Evolutionary conservation across 2,113 vertebrate genomes (phyloP).

Genomic region (Galbula dea): DNA sequence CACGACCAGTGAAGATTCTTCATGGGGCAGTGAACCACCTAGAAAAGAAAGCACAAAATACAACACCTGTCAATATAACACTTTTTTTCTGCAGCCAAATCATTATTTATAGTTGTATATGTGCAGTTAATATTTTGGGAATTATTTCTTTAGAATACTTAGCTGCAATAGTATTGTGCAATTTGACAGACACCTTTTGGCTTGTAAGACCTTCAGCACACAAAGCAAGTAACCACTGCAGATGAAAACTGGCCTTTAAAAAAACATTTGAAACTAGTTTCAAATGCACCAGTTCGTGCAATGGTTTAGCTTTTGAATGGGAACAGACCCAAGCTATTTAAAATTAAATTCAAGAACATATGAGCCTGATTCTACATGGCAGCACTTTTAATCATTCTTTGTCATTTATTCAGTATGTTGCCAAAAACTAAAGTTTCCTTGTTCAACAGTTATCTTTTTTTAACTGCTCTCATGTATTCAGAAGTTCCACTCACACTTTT

Average conservation of each 20-base stretch:
- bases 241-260: neutral
- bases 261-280: neutral
- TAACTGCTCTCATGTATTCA: neutral
- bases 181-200: neutral
- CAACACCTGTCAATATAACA: conserved; percentile 6
- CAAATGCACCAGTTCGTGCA: neutral
- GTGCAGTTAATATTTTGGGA: neutral
- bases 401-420: conserved; percentile 47
- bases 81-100: neutral
- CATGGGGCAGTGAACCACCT: conserved; percentile 60
- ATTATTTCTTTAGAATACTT: neutral
- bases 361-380: conserved; percentile 57
- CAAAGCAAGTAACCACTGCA: neutral
- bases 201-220: neutral
- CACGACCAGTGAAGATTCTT: conserved; percentile 48
- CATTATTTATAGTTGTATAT: neutral
- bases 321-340: conserved; percentile 51
- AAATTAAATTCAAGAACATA: conserved; percentile 64
- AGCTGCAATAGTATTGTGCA: neutral
- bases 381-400: conserved; percentile 61
- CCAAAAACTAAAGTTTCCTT: conserved; percentile 46
- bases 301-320: conserved; percentile 34
- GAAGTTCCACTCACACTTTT: neutral
- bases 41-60: neutral
- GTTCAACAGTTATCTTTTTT: conserved; percentile 18